Base-by-base conservation (phyloP, 1,140 invertebrate species). In the Drosophila ogumai region DNA sequence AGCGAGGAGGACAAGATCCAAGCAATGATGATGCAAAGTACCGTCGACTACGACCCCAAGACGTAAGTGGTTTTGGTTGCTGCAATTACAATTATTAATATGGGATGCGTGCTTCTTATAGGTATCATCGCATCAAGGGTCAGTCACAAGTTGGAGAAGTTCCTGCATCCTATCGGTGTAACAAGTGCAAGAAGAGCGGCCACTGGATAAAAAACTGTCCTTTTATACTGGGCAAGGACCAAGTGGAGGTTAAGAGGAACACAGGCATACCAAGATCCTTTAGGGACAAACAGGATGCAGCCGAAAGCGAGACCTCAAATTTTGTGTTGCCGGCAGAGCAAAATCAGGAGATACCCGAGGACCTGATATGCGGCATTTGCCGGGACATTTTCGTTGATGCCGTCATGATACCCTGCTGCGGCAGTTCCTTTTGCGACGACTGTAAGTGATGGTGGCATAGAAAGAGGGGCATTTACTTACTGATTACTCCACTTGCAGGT, bases 191-290 rank as follows among this genome's bases (percentile, higher is more conserved):
- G 84, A 96, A 98, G 92, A 94, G 95, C 68, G 98, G 98, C 2
- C 98, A 99, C 93, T 99, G 98, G 97, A 99, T 98, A 59, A 98
- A 98, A 93, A 97, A 98, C 93, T 99, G 98, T 92, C 97, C 97
- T 15, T 93, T 96, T 64, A 94, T 94, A 60, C 84, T 93, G 55
- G 78, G 79, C 13, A 90, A 91, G 34, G 91, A 93, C n/a, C 76
- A 87, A 94, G 94, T 95, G 55, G 97, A 98, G 91, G 96, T 98
- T 41, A 97, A 97, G 90, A 96, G 98, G 90, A 98, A 96, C 90
- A 99, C 99, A 64, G 99, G 99, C n/a, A 99, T 99, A 90, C 99
- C 99, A 19, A 94, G 96, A 66, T 98, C 98, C 94, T 99, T 99
- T 94, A 98, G 99, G 95, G 97, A 98, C 46, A 91, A 91, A 10